A percentile compares a stretch with the other conserved stretches of the same genome.
phyloP scores from a whole-genome alignment of 2,888 invertebrate genomes.

The Apodemia mormo region DNA sequence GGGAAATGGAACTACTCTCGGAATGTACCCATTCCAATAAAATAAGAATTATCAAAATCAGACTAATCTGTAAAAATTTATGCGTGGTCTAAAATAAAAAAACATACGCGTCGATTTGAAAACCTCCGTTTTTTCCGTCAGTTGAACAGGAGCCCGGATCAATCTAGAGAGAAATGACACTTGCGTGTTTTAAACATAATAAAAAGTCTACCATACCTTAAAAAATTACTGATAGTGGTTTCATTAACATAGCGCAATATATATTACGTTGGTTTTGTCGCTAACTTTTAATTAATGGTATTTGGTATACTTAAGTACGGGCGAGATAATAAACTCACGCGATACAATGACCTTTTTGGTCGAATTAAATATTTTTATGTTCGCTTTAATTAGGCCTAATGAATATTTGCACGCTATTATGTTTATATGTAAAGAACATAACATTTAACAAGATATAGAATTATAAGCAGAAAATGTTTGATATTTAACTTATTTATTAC shows the following conservation, averaged over 20 bases:
- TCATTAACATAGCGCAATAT: conserved; percentile 3
- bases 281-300: conserved; percentile 62
- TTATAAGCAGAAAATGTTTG: too few species aligned
- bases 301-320: conserved; percentile 49
- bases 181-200: neutral
- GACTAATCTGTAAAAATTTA: too few species aligned
- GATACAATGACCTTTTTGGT: conserved; percentile 55
- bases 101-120: too few species aligned
- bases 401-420: conserved; percentile 56
- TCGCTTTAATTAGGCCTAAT: conserved; percentile 52
- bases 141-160: too few species aligned
- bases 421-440: neutral
- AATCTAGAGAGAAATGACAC: too few species aligned
- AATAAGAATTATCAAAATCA: too few species aligned
- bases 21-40: too few species aligned
- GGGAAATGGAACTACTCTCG: too few species aligned
- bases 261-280: conserved; percentile 9
- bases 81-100: too few species aligned
- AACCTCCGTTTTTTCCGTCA: too few species aligned
- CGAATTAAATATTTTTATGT: conserved; percentile 43
- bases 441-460: too few species aligned
- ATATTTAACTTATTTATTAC: too few species aligned
- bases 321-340: conserved; percentile 62
- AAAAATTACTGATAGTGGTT: conserved; percentile 2
- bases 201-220: conserved; percentile 1